Evolutionary conservation across 2,888 invertebrate genomes (phyloP).

Genomic region (Acanthosepion pharaonis): DNA sequence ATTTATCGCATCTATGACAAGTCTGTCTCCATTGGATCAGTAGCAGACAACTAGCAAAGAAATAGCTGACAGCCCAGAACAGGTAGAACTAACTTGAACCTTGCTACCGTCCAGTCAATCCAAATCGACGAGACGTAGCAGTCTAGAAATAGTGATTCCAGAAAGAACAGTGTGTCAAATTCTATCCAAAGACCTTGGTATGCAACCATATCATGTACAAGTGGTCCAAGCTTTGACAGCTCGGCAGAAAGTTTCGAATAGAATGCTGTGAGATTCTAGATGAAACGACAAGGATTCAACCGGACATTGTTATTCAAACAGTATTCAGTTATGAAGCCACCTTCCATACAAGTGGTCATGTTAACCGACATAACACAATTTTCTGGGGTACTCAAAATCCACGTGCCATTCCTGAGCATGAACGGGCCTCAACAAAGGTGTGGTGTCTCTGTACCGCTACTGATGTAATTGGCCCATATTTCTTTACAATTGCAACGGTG

Average conservation of each 20-base stretch:
- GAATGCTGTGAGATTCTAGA: background rate
- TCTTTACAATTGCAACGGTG: background rate
- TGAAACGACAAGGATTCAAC: background rate
- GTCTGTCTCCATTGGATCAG: constrained; percentile 11
- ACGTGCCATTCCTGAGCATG: background rate
- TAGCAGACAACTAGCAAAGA: background rate
- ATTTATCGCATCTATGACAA: background rate
- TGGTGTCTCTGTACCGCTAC: background rate
- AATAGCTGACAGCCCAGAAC: background rate
- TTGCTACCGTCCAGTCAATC: background rate
- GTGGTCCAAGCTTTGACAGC: constrained; percentile 21
- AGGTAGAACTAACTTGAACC: constrained; percentile 10
- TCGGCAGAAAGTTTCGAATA: background rate
- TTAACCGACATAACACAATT: background rate
- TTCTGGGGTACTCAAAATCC: constrained; percentile 34
- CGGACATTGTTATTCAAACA: background rate
- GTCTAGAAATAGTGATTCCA: constrained; percentile 4
- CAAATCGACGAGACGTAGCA: background rate
- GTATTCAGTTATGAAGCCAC: constrained; percentile 16
- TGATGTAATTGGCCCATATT: background rate
- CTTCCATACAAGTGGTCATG: constrained; percentile 3
- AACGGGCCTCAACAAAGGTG: background rate
- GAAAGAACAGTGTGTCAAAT: background rate
- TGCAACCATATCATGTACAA: background rate
- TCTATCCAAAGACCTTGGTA: background rate